These are phyloP conservation scores for Morus bassanus DNA, from an alignment of 2,797 vertebrate genomes.

Conservation along the genomic window DNA sequence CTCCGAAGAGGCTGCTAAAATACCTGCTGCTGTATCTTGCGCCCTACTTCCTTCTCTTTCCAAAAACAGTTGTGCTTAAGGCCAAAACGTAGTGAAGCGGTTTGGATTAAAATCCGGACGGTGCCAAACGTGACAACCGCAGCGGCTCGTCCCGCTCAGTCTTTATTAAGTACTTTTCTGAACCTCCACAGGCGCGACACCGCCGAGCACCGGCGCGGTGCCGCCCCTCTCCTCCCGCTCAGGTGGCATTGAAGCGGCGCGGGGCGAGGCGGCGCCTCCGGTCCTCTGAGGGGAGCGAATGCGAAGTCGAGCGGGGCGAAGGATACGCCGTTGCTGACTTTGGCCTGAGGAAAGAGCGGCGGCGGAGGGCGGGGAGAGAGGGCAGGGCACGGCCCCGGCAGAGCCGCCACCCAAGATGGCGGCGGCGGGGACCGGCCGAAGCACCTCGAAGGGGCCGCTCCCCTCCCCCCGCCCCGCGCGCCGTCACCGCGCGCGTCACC, in stretches of 20 bases:
- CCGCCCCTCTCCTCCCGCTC: background rate
- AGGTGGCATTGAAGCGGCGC: background rate
- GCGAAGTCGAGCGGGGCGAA: fast-evolving
- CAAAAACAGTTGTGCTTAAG: background rate
- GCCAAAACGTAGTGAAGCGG: background rate
- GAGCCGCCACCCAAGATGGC: background rate
- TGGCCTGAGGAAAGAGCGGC: fast-evolving
- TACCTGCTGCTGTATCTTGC: background rate
- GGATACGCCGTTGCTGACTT: fast-evolving
- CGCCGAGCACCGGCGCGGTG: fast-evolving
- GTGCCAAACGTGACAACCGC: background rate
- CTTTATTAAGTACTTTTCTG: fast-evolving
- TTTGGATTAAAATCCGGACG: background rate
- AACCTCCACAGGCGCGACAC: background rate
- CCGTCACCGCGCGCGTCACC: background rate
- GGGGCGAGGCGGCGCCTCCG: background rate
- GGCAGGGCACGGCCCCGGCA: background rate
- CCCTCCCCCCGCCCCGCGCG: background rate
- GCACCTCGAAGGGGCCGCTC: background rate
- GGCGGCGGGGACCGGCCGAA: background rate
- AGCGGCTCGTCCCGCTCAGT: background rate
- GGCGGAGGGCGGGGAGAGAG: background rate
- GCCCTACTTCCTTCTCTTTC: too few relatives aligned
- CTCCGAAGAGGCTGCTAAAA: background rate
- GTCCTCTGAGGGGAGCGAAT: fast-evolving